Evolutionary conservation across 2,797 vertebrate species (phyloP).

Genomic region (Pseudochromis fuscus): DNA sequence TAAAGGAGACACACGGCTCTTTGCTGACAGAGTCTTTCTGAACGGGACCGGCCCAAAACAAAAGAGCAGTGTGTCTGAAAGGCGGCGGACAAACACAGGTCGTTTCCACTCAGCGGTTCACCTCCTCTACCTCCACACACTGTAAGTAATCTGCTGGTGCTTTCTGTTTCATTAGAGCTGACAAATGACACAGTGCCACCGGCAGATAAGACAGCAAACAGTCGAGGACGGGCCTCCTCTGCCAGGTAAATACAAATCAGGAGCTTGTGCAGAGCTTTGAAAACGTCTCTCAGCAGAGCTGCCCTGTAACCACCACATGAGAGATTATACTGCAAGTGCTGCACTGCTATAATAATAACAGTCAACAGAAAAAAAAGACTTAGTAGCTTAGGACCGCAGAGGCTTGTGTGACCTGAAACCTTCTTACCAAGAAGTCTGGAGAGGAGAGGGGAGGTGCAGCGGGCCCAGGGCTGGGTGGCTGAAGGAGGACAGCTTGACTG

Average conservation of each 20-base stretch:
- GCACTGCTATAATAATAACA: constrained; percentile 40
- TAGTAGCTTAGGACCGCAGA: constrained; percentile 34
- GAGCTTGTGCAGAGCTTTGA: constrained; percentile 53
- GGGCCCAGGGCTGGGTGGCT: constrained; percentile 46
- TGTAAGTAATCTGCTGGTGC: constrained; percentile 48
- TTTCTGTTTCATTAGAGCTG: constrained; percentile 75
- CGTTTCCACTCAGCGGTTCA: constrained; percentile 27
- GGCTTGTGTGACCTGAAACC: constrained; percentile 65
- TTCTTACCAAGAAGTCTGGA: constrained; percentile 31
- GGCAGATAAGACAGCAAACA: constrained; percentile 73
- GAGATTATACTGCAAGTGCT: constrained; percentile 42
- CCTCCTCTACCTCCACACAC: constrained; percentile 54
- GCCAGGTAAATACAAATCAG: constrained; percentile 63
- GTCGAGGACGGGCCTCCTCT: constrained; percentile 44
- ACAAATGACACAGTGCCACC: constrained; percentile 70
- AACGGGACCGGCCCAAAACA: constrained; percentile 55
- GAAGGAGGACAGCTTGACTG: constrained; percentile 64
- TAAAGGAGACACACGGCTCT: constrained; percentile 61
- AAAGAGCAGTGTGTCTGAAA: constrained; percentile 57
- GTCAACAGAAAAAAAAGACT: constrained; percentile 42
- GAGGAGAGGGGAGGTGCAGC: constrained; percentile 33
- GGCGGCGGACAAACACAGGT: constrained; percentile 60
- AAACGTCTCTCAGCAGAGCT: constrained; percentile 45
- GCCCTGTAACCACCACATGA: constrained; percentile 46
- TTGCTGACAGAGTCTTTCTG: constrained; percentile 74